Base-by-base conservation (phyloP, 2,113 vertebrate species). In the Datnioides undecimradiatus region DNA sequence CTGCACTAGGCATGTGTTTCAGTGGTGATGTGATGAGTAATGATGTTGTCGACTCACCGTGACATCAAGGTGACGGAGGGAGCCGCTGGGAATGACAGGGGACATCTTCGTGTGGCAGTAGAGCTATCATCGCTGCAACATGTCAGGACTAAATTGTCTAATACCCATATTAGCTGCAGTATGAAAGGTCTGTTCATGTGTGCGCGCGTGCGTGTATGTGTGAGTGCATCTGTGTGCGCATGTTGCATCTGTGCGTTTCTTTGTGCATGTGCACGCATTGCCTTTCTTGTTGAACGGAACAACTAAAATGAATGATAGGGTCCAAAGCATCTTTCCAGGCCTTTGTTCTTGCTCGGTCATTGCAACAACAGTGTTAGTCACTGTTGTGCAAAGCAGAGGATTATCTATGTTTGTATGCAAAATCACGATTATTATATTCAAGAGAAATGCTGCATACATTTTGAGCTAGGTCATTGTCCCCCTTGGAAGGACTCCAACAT, bases 231-330 rank as follows among this genome's bases (percentile, higher is more conserved):
- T 0, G 71, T 86, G 92, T 62, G 79, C 77, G 87, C 88, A 90
- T 90, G 90, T 90, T 76, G 87, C 87, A 91, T 94, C 80, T 64
- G 83, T 91, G 91, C 52, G 80, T 93, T 90, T 90, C 87, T 89
- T 90, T 93, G 93, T 93, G 92, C 93, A 93, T 94, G 93, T 95
- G 93, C 91, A 92, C 92, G 93, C 90, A 93, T 92, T 94, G 91
- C 90, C 91, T 93, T 93, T 92, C 84, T 88, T 71, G 83, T 88
- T 29, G 73, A 75, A 85, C 21, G 33, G 79, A 83, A 82, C 74
- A 73, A 69, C 87, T 77, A 52, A 73, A 82, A 71, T 17, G 58
- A 83, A 69, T 13, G 66, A 78, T 62, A 9, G 79, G 90, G 85
- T 88, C 88, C 80, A 76, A 87, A 85, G 82, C 52, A 33, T 72